Base-by-base conservation (phyloP, 2,797 vertebrate species). In the Poeciliopsis presidionis region DNA sequence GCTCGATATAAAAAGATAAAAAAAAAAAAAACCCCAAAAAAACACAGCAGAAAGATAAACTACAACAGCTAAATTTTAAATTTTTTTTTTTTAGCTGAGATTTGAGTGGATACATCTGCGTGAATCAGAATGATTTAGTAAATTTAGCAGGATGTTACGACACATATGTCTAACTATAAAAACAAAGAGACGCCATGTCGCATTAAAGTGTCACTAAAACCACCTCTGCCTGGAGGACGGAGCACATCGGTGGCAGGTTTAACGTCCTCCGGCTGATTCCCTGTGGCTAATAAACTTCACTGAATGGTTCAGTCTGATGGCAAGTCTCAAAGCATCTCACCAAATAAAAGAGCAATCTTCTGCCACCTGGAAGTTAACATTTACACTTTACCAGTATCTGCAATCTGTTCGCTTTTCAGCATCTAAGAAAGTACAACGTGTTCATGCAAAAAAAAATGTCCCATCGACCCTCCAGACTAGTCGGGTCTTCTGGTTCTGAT, bases 1-100 rank as follows among this genome's bases (percentile, higher is more conserved):
- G 84, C 73, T 63, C 72, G 73, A 88, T 87, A 63, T 86, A 88
- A 59, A 14, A 82, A 71, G 74, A 8, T 45, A 22, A 33, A 33
- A 82, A 71, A 70, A 7, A 28, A 33, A 33, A 82, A n/a, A n/a
- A n/a, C n/a, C n/a, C n/a, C 30, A 30, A 30, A 30, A 71, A 72
- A 8, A 33, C 33, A 36, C 36, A 33, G 2, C 70, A 76, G 28
- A 72, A 75, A 13, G n/a, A 55, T 30, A 49, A 74, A 67, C 33
- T 20, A 14, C 36, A 41, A 59, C 28, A 0, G 3, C 11, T 0
- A 6, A 45, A 22, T 76, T 18, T 49, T 33, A 33, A 33, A 2
- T 8, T 16, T 33, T 36, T 41, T 72, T 16, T 1, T 53, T 12
- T 18, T 28, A 55, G 61, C 46, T 20, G 11, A 14, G 28, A 59